Percentiles rank a stretch among this genome's conserved stretches.
phyloP scores from a whole-genome alignment of 2,113 vertebrate species.

The Scartelaos histophorus region DNA sequence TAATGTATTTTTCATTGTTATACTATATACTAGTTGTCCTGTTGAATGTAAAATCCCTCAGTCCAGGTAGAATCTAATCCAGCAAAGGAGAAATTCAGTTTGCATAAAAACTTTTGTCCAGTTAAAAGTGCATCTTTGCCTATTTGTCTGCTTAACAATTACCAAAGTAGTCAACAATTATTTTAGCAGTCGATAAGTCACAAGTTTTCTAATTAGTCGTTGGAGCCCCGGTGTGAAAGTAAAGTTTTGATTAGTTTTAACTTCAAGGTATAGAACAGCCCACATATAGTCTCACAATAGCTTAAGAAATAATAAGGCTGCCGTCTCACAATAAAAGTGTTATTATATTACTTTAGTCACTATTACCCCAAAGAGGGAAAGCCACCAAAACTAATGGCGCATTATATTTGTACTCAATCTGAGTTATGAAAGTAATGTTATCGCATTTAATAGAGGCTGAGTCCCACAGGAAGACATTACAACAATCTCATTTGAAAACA shows the following conservation, averaged over 20 bases:
- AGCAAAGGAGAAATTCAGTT: too few relatives aligned
- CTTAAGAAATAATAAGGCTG: background rate
- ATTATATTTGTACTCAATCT: background rate
- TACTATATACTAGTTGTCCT: too few relatives aligned
- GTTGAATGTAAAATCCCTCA: too few relatives aligned
- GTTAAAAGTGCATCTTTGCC: too few relatives aligned
- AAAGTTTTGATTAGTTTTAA: background rate
- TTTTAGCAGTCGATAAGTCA: background rate
- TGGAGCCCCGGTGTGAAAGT: background rate
- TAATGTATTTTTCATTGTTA: too few relatives aligned
- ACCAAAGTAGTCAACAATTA: background rate
- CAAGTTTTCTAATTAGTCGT: too few relatives aligned
- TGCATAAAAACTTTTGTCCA: too few relatives aligned
- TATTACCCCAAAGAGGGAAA: background rate
- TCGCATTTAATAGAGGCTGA: conserved; percentile 5
- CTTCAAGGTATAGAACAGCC: background rate
- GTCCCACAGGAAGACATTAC: conserved; percentile 13
- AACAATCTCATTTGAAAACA: background rate
- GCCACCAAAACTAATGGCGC: background rate
- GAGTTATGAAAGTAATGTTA: background rate
- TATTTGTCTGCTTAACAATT: background rate
- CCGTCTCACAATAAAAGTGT: background rate
- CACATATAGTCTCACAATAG: background rate
- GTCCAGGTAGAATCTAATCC: too few relatives aligned
- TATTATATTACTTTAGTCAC: background rate